Conservation (phyloP, 1,140 invertebrate genomes). For the Hycleus cichorii region DNA sequence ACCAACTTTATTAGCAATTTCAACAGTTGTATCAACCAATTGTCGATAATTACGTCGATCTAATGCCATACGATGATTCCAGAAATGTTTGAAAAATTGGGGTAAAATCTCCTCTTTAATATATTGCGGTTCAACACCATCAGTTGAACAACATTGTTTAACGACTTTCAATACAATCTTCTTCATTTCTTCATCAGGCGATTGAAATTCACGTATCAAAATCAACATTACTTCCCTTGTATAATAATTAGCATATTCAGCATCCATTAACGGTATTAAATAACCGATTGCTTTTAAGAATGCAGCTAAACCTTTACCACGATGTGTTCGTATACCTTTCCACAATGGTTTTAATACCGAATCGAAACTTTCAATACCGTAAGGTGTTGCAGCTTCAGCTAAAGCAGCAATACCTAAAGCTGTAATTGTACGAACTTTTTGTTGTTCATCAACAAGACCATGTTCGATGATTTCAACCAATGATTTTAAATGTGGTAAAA, state of each 20-base stretch:
- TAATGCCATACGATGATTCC: conserved; percentile 99
- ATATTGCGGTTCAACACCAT: conserved; percentile 98
- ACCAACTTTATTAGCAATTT: conserved; percentile 99
- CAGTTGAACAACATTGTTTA: conserved; percentile 99
- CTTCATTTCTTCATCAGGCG: conserved; percentile 99
- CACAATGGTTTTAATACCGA: conserved; percentile 97
- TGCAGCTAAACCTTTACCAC: conserved; percentile 97
- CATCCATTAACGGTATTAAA: conserved; percentile 98
- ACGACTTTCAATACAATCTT: conserved; percentile 99
- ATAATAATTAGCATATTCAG: conserved; percentile 99
- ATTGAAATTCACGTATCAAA: conserved; percentile 97
- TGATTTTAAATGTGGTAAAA: conserved; percentile 94
- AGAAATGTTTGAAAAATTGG: conserved; percentile 99
- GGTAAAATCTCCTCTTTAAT: conserved; percentile 99
- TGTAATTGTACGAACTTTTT: conserved; percentile 94
- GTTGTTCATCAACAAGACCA: conserved; percentile 81
- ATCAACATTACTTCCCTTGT: conserved; percentile 99
- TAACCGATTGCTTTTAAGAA: conserved; percentile 99
- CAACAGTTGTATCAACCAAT: conserved; percentile 98
- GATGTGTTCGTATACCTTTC: conserved; percentile 96
- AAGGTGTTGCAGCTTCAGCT: conserved; percentile 96
- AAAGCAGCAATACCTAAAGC: conserved; percentile 96
- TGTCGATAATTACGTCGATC: conserved; percentile 96
- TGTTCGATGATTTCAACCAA: conserved; percentile 99
- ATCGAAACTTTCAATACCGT: conserved; percentile 99